A percentile compares a stretch with the other conserved stretches of the same genome.
phyloP scores from a whole-genome alignment of 2,113 vertebrate genomes.

The Spermophilus dauricus region DNA sequence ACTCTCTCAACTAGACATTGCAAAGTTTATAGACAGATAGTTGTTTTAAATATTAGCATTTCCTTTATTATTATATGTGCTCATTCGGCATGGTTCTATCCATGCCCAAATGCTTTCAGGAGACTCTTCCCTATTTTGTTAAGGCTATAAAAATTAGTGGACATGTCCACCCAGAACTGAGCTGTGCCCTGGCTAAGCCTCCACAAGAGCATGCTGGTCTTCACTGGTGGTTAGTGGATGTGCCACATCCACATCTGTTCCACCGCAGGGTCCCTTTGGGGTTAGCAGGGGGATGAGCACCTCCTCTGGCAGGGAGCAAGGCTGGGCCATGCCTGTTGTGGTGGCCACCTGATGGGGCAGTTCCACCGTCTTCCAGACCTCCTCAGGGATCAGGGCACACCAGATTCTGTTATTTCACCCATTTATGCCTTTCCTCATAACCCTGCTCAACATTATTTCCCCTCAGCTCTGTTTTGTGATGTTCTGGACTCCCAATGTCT shows the following conservation, averaged over 20 bases:
- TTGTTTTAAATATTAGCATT: neutral
- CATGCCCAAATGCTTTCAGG: neutral
- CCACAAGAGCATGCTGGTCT: neutral
- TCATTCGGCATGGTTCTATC: neutral
- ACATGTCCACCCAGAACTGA: neutral
- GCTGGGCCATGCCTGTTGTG: accelerated
- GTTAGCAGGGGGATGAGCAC: neutral
- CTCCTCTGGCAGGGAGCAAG: neutral
- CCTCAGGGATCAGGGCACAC: accelerated
- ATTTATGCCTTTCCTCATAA: accelerated
- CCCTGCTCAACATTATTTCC: neutral
- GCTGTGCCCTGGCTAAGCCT: neutral
- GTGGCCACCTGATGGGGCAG: accelerated
- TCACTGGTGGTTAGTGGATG: neutral
- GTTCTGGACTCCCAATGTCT: conserved; percentile 97
- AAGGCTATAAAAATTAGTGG: neutral
- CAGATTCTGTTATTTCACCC: too few species aligned
- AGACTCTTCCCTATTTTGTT: neutral
- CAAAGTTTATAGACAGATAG: neutral
- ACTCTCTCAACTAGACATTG: neutral
- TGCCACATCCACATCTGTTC: neutral
- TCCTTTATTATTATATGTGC: neutral
- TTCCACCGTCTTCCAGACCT: accelerated
- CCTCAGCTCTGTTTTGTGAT: conserved; percentile 96
- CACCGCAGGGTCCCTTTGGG: neutral